These are phyloP conservation scores for Pangasius sanitwongsei DNA, from an alignment of 2,797 vertebrate species.

Conservation along the genomic window DNA sequence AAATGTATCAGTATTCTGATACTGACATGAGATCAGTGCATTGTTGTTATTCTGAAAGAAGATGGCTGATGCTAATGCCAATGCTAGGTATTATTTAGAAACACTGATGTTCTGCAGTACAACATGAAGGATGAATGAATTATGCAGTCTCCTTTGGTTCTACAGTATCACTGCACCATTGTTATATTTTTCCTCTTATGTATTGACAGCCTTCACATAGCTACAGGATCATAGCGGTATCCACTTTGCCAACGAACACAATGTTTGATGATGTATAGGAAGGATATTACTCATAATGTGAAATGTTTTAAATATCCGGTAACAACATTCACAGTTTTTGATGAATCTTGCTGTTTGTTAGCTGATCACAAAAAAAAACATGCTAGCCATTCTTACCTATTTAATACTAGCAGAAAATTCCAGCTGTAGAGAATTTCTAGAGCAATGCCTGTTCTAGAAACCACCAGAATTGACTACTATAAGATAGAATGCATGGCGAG, in stretches of 20 bases:
- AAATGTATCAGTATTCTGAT: not conserved
- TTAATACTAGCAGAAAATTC: not conserved
- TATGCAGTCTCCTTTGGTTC: not conserved
- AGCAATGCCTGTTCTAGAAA: not conserved
- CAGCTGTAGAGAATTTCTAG: not conserved
- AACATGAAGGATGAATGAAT: too few relatives aligned
- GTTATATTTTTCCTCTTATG: not conserved
- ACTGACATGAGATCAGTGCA: not conserved
- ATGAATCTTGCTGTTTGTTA: not conserved
- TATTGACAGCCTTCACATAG: not conserved
- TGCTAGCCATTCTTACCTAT: not conserved
- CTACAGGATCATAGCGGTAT: not conserved
- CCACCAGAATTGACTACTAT: not conserved
- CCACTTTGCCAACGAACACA: not conserved
- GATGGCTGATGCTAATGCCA: not conserved
- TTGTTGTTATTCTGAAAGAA: not conserved
- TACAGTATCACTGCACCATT: not conserved
- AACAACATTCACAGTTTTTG: not conserved
- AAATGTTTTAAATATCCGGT: not conserved
- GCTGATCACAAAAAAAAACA: not conserved
- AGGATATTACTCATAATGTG: not conserved
- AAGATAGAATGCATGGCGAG: not conserved
- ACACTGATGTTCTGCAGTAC: not conserved
- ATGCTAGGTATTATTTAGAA: not conserved
- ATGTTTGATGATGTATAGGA: not conserved